Conservation (phyloP, 2,797 vertebrate species). For the Ataeniobius toweri region DNA sequence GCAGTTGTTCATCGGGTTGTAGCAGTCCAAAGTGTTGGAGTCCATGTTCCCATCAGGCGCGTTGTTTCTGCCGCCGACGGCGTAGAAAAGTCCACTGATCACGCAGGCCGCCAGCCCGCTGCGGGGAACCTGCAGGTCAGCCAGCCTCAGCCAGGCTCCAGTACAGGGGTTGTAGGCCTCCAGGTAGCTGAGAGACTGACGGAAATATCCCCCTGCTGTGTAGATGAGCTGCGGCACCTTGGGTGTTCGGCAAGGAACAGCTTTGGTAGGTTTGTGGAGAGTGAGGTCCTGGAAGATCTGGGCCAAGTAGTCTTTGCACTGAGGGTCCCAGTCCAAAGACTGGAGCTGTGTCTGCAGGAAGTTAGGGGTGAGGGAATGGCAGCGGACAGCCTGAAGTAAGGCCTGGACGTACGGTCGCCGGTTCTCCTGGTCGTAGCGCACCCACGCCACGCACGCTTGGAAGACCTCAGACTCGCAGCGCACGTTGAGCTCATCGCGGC, state of each 20-base stretch:
- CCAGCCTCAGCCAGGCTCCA: slow-evolving; percentile 85
- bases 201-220: slow-evolving; percentile 89
- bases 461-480: slow-evolving; percentile 97
- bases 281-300: slow-evolving; percentile 95
- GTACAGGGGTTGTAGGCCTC: slow-evolving; percentile 89
- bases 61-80: slow-evolving; percentile 92
- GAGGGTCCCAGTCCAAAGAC: slow-evolving; percentile 87
- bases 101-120: slow-evolving; percentile 92
- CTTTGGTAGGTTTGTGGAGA: slow-evolving; percentile 87
- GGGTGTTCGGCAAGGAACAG: slow-evolving; percentile 83
- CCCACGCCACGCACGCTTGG: slow-evolving; percentile 94
- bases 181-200: slow-evolving; percentile 89
- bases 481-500: slow-evolving; percentile 94
- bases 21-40: slow-evolving; percentile 90
- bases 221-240: slow-evolving; percentile 93
- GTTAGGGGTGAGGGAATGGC: slow-evolving; percentile 91
- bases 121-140: slow-evolving; percentile 88
- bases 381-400: slow-evolving; percentile 92
- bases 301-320: slow-evolving; percentile 92
- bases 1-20: slow-evolving; percentile 94
- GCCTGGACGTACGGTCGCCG: slow-evolving; percentile 90
- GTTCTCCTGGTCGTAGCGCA: slow-evolving; percentile 88
- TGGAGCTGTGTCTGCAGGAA: slow-evolving; percentile 95
- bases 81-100: slow-evolving; percentile 92
- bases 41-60: slow-evolving; percentile 93